These are phyloP conservation scores for Schlechtendalia chinensis DNA, from an alignment of 1,140 invertebrate genomes.

Conservation along the genomic window DNA sequence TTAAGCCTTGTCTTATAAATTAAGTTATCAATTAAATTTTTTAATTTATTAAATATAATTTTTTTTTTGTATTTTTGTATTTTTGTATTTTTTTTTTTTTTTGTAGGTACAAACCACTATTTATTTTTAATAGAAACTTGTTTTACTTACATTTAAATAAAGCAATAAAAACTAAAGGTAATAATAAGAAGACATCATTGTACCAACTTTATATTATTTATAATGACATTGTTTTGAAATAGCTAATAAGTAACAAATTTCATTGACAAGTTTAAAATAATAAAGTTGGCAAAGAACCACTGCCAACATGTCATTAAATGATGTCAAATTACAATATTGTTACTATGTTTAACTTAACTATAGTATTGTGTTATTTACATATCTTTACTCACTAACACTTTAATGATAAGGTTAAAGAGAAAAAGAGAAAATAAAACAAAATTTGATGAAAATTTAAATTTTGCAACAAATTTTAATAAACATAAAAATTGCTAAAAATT, in stretches of 20 bases:
- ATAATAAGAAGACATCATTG: neutral
- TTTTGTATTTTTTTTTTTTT: too few relatives aligned
- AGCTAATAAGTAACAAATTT: neutral
- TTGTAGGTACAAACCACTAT: neutral
- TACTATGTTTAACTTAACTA: neutral
- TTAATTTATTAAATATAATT: too few relatives aligned
- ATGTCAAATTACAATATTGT: constrained; percentile 1
- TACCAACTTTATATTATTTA: neutral
- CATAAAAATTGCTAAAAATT: neutral
- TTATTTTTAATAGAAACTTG: neutral
- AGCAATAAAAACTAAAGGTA: neutral
- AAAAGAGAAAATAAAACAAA: neutral
- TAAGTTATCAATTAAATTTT: too few relatives aligned
- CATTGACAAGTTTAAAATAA: constrained; percentile 11
- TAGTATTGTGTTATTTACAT: neutral
- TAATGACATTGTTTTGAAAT: neutral
- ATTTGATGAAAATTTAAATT: neutral
- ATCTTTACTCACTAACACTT: neutral
- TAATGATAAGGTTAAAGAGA: neutral
- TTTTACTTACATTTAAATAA: neutral
- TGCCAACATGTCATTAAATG: neutral
- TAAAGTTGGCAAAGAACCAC: neutral
- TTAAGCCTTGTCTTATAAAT: too few relatives aligned
- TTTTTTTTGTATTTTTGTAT: too few relatives aligned
- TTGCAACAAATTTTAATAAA: neutral